Conservation (phyloP, 2,113 vertebrate species). For the Stegostoma tigrinum region DNA sequence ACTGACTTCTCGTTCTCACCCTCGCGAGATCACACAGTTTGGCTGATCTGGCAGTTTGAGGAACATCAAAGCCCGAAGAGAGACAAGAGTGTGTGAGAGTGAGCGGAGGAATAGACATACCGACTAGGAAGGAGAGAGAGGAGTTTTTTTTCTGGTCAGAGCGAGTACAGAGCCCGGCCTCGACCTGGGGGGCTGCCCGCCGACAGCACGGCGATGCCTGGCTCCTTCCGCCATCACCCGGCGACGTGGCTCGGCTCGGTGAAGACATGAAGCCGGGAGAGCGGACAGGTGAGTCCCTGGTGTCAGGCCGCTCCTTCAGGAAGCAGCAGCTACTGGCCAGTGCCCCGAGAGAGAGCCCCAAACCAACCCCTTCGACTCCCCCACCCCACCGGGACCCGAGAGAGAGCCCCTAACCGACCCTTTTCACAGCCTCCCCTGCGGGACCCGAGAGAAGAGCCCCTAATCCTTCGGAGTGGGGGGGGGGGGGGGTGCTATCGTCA, state of each 20-base stretch:
- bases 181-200: not conserved
- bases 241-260: not conserved
- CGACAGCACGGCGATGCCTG: not conserved
- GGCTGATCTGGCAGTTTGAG: not conserved
- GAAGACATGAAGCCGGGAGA: not conserved
- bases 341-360: not conserved
- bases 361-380: too few relatives aligned
- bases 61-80: not conserved
- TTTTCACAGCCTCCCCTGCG: too few relatives aligned
- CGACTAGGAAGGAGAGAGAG: too few relatives aligned
- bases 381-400: too few relatives aligned
- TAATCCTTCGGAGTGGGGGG: too few relatives aligned
- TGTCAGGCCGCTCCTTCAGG: not conserved
- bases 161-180: too few relatives aligned
- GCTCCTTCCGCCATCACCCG: not conserved
- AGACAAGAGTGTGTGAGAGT: too few relatives aligned
- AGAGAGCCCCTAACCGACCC: too few relatives aligned
- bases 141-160: not conserved
- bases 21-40: not conserved
- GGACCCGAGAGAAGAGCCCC: too few relatives aligned
- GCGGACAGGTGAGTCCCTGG: slow-evolving; percentile 15
- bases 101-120: not conserved
- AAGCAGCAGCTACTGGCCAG: not conserved
- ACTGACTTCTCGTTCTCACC: not conserved
- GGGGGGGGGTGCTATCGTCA: too few relatives aligned